Conservation (phyloP, 2,113 vertebrate genomes). For the Psammodynastes pulverulentus region DNA sequence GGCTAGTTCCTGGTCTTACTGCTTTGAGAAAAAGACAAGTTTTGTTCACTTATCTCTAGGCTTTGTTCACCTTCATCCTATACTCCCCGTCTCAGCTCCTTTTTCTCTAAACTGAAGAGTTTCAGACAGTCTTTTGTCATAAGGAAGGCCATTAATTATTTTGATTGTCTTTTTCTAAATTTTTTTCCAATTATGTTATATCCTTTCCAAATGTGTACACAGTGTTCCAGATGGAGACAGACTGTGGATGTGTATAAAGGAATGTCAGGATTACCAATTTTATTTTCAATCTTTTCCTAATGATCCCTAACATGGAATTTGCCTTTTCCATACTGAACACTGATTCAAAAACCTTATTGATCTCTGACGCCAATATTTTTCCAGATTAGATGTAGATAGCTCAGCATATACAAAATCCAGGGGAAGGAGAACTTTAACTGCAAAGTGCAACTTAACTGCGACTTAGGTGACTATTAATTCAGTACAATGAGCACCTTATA, state of each 20-base stretch:
- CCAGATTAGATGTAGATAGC: background rate
- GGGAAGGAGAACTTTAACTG: background rate
- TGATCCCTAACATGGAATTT: background rate
- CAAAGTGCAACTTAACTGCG: background rate
- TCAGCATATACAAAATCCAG: background rate
- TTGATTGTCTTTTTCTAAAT: background rate
- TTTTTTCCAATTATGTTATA: background rate
- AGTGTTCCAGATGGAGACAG: background rate
- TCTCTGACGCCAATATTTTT: background rate
- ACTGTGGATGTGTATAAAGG: background rate
- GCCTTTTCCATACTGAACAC: background rate
- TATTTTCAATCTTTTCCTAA: background rate
- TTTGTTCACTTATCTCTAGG: background rate
- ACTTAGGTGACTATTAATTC: background rate
- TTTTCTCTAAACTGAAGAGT: background rate
- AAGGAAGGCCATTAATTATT: background rate
- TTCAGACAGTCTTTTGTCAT: background rate
- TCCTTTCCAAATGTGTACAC: background rate
- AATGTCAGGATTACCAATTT: background rate
- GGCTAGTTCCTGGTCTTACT: background rate
- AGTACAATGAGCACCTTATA: background rate
- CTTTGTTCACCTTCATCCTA: background rate
- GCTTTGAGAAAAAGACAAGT: background rate
- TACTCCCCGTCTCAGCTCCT: background rate
- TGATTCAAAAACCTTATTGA: background rate